Base-by-base conservation (phyloP, 2,888 invertebrate species). In the Aphelenchoides bicaudatus region DNA sequence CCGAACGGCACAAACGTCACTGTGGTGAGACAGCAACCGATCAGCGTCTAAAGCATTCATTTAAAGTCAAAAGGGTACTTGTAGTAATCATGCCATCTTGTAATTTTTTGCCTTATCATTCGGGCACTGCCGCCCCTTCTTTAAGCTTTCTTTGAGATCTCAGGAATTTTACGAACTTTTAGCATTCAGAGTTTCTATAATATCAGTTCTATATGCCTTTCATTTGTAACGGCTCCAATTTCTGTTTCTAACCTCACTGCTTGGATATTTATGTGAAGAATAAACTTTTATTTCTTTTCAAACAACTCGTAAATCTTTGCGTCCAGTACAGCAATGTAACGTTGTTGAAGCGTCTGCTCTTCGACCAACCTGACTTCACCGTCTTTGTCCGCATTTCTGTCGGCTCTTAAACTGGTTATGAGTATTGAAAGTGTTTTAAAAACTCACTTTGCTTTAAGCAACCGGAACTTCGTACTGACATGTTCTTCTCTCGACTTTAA, bases 21-120 rank as follows among this genome's bases (percentile, higher is more conserved):
- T 10, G 63, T 58, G 27, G 63, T 63, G 13, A 62, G 59, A 34
- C 49, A 59, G 10, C 56, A 56, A 21, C 56, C 52, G 25, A 51
- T 51, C 52, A 51, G 34, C 37, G 52, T 51, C 16, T 51, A 30
- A 51, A 10, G 2, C 19, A 10, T n/a, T 43, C 10, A 43, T 43
- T 16, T n/a, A n/a, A n/a, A n/a, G n/a, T n/a, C 2, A 2, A 38
- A 34, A 10, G 16, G n/a, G 27, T 49, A 16, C 37, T 48, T 6
- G 5, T 48, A 16, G 43, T 43, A 25, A 43, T 43, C 43, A n/a
- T 8, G 21, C 10, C 16, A n/a, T 21, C 23, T 43, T 8, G 10
- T 19, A 10, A 21, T 43, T 43, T 10, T 43, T 43, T 43, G 16
- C 25, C 43, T 21, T 21, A 43, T n/a, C 23, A 10, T 25, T 19